Base-by-base conservation (phyloP, 2,888 invertebrate species). In the Dascillus cervinus region DNA sequence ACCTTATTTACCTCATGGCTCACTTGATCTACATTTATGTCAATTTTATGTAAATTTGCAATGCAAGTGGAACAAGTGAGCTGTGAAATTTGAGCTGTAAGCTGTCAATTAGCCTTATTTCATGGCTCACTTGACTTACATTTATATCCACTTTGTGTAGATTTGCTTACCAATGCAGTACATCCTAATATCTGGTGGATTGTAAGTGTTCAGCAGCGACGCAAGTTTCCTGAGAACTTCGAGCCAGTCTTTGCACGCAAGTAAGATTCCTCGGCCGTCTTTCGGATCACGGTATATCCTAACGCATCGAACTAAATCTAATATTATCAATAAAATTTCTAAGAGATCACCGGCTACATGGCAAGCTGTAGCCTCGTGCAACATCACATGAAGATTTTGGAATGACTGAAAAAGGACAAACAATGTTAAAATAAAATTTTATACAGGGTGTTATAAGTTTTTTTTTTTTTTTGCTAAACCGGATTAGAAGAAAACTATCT, bases 331-430 rank as follows among this genome's bases (percentile, higher is more conserved):
- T 39, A 94, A 71, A 23, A 94, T 75, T 49, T 91, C 88, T 17
- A 87, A 75, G 32, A 94, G 71, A 62, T 94, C 94, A 2, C 78
- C 79, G 1, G 81, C 79, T 9, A 87, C 83, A 59, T 87, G 86
- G 54, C 86, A 88, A 1, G 88, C 88, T 4, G 91, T 89, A 8
- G 91, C 91, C 64, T 94, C 92, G 52, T 91, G 89, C 60, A 91
- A 85, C 80, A 94, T 91, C 47, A 88, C 82, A 70, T 92, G 91
- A 38, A 94, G 70, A 43, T 90, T 89, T 65, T 86, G 85, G 53
- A 92, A 75, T 13, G 90, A 88, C 77, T 91, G 70, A 22, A 72
- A 71, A 29, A 14, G 13, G 68, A n/a, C n/a, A n/a, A n/a, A n/a
- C n/a, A n/a, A n/a, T n/a, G 37, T 65, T 53, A 32, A 2, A 31